Conservation (phyloP, 2,888 invertebrate genomes). For the Tetragonisca angustula region DNA sequence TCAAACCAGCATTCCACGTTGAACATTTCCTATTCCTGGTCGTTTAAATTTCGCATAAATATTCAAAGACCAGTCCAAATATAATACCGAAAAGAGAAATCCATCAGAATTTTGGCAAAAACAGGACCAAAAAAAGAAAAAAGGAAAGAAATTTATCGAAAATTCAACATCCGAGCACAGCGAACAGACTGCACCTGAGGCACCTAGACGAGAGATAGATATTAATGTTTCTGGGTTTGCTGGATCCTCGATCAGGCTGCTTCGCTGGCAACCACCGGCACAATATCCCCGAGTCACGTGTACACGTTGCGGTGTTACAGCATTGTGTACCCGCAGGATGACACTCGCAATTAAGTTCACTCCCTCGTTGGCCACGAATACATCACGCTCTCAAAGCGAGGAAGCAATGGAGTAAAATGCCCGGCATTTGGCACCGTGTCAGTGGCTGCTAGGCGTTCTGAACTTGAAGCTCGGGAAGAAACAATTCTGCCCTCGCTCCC, state of each 20-base stretch:
- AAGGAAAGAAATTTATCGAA: too few relatives aligned
- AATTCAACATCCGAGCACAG: not conserved
- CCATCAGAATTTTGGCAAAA: too few relatives aligned
- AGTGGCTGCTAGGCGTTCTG: slow-evolving; percentile 7
- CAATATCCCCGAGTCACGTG: slow-evolving; percentile 54
- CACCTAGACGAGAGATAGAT: slow-evolving; percentile 5
- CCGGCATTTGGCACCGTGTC: slow-evolving; percentile 45
- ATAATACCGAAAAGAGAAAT: too few relatives aligned
- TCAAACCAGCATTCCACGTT: too few relatives aligned
- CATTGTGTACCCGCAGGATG: slow-evolving; percentile 53
- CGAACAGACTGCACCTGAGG: not conserved
- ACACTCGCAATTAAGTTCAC: slow-evolving; percentile 65
- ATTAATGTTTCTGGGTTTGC: slow-evolving; percentile 48
- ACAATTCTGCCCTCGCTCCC: not conserved
- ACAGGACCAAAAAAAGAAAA: too few relatives aligned
- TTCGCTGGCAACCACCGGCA: slow-evolving; percentile 40
- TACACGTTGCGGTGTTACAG: slow-evolving; percentile 50
- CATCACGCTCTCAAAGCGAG: slow-evolving; percentile 28
- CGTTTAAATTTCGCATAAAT: too few relatives aligned
- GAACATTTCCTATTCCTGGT: too few relatives aligned
- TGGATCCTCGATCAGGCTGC: slow-evolving; percentile 43
- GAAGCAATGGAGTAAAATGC: slow-evolving; percentile 39
- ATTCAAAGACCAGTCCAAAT: too few relatives aligned
- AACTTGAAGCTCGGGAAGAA: slow-evolving; percentile 27
- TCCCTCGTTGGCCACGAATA: slow-evolving; percentile 41